Conservation (phyloP, 2,113 vertebrate genomes). For the Pleuronectes platessa region DNA sequence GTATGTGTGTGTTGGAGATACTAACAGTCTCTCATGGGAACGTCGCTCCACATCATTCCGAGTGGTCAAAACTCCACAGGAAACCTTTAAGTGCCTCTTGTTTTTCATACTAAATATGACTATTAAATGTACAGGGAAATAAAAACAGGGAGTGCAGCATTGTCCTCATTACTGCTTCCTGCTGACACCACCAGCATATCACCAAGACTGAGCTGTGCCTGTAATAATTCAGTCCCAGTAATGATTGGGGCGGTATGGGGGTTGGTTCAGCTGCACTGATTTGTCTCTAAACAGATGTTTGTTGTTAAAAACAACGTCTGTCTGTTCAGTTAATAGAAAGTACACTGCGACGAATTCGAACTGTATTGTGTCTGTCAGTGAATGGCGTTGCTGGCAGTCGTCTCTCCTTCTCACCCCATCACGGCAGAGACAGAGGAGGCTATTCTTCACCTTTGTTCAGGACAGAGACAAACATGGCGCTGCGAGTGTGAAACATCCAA, state of each 20-base stretch:
- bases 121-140: neutral
- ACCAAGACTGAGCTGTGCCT: neutral
- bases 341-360: slow-evolving; percentile 27
- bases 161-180: neutral
- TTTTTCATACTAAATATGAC: neutral
- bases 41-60: neutral
- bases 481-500: neutral
- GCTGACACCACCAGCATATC: neutral
- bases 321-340: slow-evolving; percentile 53
- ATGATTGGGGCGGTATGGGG: neutral
- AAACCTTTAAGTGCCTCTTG: neutral
- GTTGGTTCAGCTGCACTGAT: slow-evolving; percentile 13
- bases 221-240: neutral
- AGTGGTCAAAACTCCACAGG: neutral
- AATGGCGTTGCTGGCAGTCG: slow-evolving; percentile 39
- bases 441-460: slow-evolving; percentile 46
- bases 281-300: slow-evolving; percentile 51
- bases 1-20: neutral
- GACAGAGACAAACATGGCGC: neutral
- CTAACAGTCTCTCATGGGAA: neutral
- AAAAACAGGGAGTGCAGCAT: neutral
- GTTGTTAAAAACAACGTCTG: slow-evolving; percentile 37
- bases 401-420: slow-evolving; percentile 21
- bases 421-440: slow-evolving; percentile 43
- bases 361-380: slow-evolving; percentile 58